Conservation (phyloP, 2,888 invertebrate species). For the Acleris sparsana region DNA sequence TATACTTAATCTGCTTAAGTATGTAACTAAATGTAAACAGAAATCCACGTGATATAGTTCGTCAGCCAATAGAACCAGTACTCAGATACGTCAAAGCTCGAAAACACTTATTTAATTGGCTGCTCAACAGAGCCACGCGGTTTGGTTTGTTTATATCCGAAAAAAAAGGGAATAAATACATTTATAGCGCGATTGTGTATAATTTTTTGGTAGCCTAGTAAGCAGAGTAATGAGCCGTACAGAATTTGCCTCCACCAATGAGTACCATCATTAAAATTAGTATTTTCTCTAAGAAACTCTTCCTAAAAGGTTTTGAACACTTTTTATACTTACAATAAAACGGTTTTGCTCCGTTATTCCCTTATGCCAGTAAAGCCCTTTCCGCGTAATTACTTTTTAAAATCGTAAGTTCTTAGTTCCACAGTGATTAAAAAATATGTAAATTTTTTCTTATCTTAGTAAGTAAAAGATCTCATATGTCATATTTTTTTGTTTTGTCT, state of each 20-base stretch:
- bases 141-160: too few relatives aligned
- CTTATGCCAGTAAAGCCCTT: constrained; percentile 60
- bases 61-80: too few relatives aligned
- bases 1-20: too few relatives aligned
- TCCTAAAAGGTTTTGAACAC: constrained; percentile 8
- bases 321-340: constrained; percentile 18
- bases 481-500: constrained; percentile 83
- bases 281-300: constrained; percentile 10
- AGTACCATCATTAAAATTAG: background rate
- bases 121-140: too few relatives aligned
- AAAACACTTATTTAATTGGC: too few relatives aligned
- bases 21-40: too few relatives aligned
- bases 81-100: too few relatives aligned
- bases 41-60: too few relatives aligned
- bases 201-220: too few relatives aligned
- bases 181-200: too few relatives aligned
- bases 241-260: background rate
- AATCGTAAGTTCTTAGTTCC: constrained; percentile 79
- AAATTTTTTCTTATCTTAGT: constrained; percentile 82
- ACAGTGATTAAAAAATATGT: constrained; percentile 78
- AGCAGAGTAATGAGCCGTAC: background rate
- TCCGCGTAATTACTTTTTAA: constrained; percentile 62
- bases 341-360: constrained; percentile 33
- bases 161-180: too few relatives aligned
- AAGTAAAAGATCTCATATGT: constrained; percentile 83